Base-by-base conservation (phyloP, 2,797 vertebrate genomes). In the Phrynocephalus guinanensis region DNA sequence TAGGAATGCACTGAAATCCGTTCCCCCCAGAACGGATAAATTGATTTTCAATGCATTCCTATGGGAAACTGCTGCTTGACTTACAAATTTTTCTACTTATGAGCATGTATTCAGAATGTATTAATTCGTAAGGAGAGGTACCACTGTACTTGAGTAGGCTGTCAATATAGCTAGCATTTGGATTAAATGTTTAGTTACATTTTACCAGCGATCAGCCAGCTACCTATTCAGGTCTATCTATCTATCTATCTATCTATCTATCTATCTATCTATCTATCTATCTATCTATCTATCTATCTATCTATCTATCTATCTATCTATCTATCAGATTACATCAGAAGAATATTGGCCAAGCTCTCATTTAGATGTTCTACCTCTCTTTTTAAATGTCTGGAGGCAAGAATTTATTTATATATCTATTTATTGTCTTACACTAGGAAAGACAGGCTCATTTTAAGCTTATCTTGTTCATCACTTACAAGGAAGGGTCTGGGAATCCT, bases 311-410 rank as follows among this genome's bases (percentile, higher is more conserved):
- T 33, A 33, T 33, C 33, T 33, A 33, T 33, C 33, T 33, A 28
- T 44, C 38, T 44, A 44, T 44, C 38, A 73, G 79, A 81, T 66
- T 73, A 18, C 56, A 50, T 73, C 85, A 81, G 26, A 56, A 73
- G 16, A 16, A 38, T 18, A 38, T n/a, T 48, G 81, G 79, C 18
- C 70, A 81, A 33, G 67, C 8, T 33, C 38, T 86, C 26, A 73
- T 30, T 28, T 18, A 81, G n/a, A 48, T 26, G 24, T 60, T 38
- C 56, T 66, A 33, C 24, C 66, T 79, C 20, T 73, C 38, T 26
- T 86, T 86, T 81, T 73, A 81, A 86, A 86, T 81, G 20, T 30
- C 70, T 72, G 9, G 13, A 81, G 79, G 78, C 70, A 30, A 70
- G 52, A 56, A 56, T 44, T 44, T 44, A 44, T 44, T 44, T 44